phyloP scores from a whole-genome alignment of 2,113 vertebrate genomes.

The Physeter macrocephalus region DNA sequence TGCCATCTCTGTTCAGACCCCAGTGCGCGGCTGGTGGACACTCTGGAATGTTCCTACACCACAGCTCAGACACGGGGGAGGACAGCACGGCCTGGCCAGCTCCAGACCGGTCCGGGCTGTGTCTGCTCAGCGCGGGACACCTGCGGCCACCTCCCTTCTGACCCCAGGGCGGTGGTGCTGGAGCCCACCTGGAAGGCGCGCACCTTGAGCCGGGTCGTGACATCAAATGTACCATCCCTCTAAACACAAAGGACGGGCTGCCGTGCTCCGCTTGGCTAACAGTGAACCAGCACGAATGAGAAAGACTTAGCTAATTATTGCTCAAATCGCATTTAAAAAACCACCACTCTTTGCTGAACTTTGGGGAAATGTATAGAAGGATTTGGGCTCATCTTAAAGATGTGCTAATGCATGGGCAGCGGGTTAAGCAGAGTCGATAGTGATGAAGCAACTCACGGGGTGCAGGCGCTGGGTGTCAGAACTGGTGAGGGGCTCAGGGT shows the following conservation, averaged over 20 bases:
- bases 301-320: background rate
- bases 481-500: background rate
- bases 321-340: background rate
- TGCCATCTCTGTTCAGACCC: background rate
- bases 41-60: background rate
- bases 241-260: background rate
- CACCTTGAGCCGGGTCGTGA: background rate
- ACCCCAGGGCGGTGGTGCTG: background rate
- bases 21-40: background rate
- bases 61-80: background rate
- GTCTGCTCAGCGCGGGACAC: background rate
- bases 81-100: background rate
- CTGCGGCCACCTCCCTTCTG: background rate
- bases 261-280: background rate
- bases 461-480: background rate
- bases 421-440: background rate
- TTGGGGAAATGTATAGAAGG: constrained; percentile 33
- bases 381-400: constrained; percentile 31
- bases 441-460: background rate
- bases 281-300: background rate
- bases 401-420: constrained; percentile 23
- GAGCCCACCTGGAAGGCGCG: background rate
- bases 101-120: background rate
- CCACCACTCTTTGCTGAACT: background rate
- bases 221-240: background rate